phyloP scores from a whole-genome alignment of 2,113 vertebrate species.

The Scophthalmus maximus region DNA sequence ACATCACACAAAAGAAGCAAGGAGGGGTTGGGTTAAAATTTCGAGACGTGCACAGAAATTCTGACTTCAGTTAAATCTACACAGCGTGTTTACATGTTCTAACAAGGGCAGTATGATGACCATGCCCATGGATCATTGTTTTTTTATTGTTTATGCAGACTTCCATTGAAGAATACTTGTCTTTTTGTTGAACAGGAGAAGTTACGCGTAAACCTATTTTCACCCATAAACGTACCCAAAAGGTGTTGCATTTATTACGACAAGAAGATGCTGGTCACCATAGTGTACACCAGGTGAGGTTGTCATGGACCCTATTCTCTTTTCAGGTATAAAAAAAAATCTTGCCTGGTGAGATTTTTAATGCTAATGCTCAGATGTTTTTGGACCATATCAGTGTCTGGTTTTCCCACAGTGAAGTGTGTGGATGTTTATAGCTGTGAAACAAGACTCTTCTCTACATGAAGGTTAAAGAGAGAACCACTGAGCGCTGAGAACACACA shows the following conservation, averaged over 20 bases:
- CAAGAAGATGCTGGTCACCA: background rate
- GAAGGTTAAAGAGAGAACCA: conserved; percentile 23
- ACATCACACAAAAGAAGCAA: conserved; percentile 10
- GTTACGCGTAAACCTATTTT: too few relatives aligned
- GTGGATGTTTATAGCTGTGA: background rate
- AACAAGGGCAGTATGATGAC: too few relatives aligned
- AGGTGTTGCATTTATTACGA: background rate
- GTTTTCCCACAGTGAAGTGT: background rate
- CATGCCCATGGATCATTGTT: too few relatives aligned
- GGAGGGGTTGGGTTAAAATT: background rate
- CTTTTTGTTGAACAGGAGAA: too few relatives aligned
- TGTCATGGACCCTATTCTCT: background rate
- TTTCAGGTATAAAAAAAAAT: too few relatives aligned
- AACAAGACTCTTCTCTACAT: background rate
- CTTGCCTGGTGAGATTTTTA: background rate
- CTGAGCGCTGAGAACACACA: background rate
- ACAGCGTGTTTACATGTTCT: background rate
- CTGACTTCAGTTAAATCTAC: background rate
- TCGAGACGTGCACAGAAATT: background rate
- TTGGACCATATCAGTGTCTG: background rate
- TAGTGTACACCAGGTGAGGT: too few relatives aligned
- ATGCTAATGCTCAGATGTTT: background rate
- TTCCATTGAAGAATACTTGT: too few relatives aligned
- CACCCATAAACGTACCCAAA: too few relatives aligned
- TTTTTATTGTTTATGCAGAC: too few relatives aligned